Percentiles rank a stretch among this genome's conserved stretches.
phyloP scores from a whole-genome alignment of 1,140 invertebrate genomes.

The Hyles vespertilio region DNA sequence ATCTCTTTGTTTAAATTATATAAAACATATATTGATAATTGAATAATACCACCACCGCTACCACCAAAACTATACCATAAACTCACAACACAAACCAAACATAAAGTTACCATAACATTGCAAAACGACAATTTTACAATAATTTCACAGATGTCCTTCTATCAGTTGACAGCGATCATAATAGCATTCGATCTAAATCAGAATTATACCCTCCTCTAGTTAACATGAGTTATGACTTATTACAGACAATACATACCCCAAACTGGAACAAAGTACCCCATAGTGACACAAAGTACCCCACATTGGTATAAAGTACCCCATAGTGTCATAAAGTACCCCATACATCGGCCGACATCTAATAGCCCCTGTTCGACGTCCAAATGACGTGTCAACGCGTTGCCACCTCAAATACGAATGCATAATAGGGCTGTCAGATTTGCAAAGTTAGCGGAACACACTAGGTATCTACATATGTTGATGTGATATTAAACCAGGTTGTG shows the following conservation, averaged over 20 bases:
- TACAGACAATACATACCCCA: conserved; percentile 24
- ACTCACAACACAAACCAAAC: no score
- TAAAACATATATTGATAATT: no score
- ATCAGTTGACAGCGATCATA: conserved; percentile 46
- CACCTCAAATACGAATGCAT: conserved; percentile 43
- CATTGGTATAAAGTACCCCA: background rate
- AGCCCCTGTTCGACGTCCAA: conserved; percentile 50
- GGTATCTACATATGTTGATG: no score
- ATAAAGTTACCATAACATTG: no score
- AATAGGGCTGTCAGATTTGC: conserved; percentile 7
- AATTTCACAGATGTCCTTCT: conserved; percentile 52
- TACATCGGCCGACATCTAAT: conserved; percentile 33
- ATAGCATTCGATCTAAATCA: conserved; percentile 55
- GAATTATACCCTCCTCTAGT: conserved; percentile 51
- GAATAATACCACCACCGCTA: no score
- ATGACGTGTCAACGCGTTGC: conserved; percentile 65
- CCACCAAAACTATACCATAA: no score
- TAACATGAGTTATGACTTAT: conserved; percentile 69
- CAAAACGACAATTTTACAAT: conserved; percentile 38
- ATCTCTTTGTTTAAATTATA: no score
- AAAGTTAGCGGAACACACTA: background rate
- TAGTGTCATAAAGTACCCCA: conserved; percentile 3
- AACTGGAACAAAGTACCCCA: conserved; percentile 22
- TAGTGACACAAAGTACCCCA: conserved; percentile 23
- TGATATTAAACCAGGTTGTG: no score